These are phyloP conservation scores for Coilia nasus DNA, from an alignment of 2,797 vertebrate genomes.

Conservation along the genomic window DNA sequence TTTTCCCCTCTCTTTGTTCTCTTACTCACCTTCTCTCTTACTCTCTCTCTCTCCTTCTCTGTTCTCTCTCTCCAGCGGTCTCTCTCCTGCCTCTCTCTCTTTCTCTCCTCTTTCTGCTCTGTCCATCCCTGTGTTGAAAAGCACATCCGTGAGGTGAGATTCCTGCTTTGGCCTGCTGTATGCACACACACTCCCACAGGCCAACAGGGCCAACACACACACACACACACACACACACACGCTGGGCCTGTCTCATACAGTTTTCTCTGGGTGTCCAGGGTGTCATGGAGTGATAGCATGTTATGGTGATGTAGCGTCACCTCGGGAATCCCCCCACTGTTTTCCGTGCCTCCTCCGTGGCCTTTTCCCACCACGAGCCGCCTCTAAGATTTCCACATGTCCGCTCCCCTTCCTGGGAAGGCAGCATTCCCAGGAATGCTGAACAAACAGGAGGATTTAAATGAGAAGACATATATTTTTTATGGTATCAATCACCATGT, in stretches of 20 bases:
- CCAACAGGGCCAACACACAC: neutral
- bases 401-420: neutral
- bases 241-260: neutral
- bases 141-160: too few relatives aligned
- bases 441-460: slow-evolving; percentile 15
- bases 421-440: neutral
- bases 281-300: neutral
- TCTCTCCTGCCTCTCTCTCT: too few relatives aligned
- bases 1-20: too few relatives aligned
- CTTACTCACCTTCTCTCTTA: too few relatives aligned
- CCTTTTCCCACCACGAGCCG: neutral
- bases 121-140: neutral
- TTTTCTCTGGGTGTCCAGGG: neutral
- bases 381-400: slow-evolving; percentile 5
- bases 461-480: slow-evolving; percentile 11
- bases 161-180: too few relatives aligned
- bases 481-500: slow-evolving; percentile 2
- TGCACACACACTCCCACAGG: too few relatives aligned
- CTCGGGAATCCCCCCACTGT: neutral
- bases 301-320: neutral
- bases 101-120: too few relatives aligned
- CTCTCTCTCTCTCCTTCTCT: too few relatives aligned
- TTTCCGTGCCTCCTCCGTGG: neutral
- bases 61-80: too few relatives aligned
- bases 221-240: neutral